phyloP scores from a whole-genome alignment of 2,888 invertebrate species.

The Pyrrhopygopsis socrates region DNA sequence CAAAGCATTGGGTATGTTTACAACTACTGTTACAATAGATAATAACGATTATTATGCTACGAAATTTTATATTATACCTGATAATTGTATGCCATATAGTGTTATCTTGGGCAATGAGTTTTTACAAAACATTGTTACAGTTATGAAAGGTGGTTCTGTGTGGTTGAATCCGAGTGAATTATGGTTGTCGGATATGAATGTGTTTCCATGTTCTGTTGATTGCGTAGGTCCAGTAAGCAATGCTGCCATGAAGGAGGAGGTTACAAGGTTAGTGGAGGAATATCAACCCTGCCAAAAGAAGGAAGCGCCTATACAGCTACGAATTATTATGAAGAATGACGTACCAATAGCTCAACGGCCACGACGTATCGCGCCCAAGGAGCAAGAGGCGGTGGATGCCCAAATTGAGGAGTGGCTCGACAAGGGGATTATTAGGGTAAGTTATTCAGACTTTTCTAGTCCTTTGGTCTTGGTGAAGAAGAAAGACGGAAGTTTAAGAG shows the following conservation, averaged over 20 bases:
- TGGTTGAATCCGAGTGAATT: background rate
- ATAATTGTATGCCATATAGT: background rate
- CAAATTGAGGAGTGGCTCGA: background rate
- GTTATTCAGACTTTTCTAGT: no score
- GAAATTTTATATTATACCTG: no score
- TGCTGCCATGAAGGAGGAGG: background rate
- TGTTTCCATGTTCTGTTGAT: background rate
- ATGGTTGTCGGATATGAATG: background rate
- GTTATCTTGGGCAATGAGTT: slow-evolving; percentile 56
- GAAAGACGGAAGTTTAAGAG: background rate
- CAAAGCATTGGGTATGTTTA: no score
- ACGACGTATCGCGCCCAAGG: slow-evolving; percentile 46
- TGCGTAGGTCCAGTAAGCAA: background rate
- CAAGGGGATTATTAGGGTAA: no score
- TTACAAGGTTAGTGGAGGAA: background rate
- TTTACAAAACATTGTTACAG: slow-evolving; percentile 13
- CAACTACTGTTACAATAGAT: no score
- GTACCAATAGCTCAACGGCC: slow-evolving; percentile 78
- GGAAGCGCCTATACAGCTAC: slow-evolving; percentile 76
- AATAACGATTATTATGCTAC: no score
- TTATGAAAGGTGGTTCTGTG: slow-evolving; percentile 28
- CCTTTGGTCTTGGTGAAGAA: no score
- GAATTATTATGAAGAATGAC: slow-evolving; percentile 79
- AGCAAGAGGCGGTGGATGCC: slow-evolving; percentile 28
- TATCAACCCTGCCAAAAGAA: slow-evolving; percentile 20